Evolutionary conservation across 1,140 invertebrate species (phyloP).

Genomic region (Latrodectus geometricus): DNA sequence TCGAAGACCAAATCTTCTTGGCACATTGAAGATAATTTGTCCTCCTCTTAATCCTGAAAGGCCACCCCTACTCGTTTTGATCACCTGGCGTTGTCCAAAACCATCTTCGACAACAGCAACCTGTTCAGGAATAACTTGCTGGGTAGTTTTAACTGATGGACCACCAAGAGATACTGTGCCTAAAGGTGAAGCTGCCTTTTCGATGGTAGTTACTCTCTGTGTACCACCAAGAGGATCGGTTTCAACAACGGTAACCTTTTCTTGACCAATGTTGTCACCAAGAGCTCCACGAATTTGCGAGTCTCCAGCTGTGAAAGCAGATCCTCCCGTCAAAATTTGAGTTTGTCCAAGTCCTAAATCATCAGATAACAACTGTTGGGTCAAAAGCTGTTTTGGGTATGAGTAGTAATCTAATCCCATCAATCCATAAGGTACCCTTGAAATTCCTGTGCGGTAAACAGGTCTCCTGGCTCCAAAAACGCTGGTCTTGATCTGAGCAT

Average conservation of each 20-base stretch:
- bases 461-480: slow-evolving; percentile 25
- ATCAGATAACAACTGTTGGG: not conserved
- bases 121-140: too few relatives aligned
- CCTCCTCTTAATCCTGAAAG: slow-evolving; percentile 30
- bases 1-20: not conserved
- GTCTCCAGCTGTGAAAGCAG: slow-evolving; percentile 40
- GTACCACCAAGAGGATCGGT: slow-evolving; percentile 6
- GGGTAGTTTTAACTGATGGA: not conserved
- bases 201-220: slow-evolving; percentile 13
- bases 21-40: slow-evolving; percentile 31
- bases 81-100: too few relatives aligned
- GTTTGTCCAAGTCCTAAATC: slow-evolving; percentile 35
- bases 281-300: slow-evolving; percentile 22
- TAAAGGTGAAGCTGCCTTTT: not conserved
- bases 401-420: slow-evolving; percentile 51
- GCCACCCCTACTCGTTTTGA: too few relatives aligned
- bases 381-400: slow-evolving; percentile 28
- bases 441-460: slow-evolving; percentile 42
- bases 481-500: slow-evolving; percentile 31
- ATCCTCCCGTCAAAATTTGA: slow-evolving; percentile 29
- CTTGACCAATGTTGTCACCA: slow-evolving; percentile 10
- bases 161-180: not conserved
- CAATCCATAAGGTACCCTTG: slow-evolving; percentile 40
- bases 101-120: too few relatives aligned
- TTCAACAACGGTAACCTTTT: slow-evolving; percentile 34